A percentile compares a stretch with the other conserved stretches of the same genome.
Evolutionary conservation across 2,888 invertebrate species (phyloP).

Genomic region (Carcina quercana): DNA sequence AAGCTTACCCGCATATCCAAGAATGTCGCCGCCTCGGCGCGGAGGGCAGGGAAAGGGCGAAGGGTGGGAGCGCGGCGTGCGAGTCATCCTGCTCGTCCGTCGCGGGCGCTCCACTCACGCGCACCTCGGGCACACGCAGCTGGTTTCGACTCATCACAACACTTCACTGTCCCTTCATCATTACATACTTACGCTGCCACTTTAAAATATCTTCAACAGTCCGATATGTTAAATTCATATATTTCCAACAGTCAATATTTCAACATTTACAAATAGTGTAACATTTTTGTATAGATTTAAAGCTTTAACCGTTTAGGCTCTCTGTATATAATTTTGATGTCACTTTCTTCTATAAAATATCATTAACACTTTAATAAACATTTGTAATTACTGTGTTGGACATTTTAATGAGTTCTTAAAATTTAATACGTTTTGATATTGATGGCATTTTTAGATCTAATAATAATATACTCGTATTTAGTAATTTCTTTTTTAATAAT

Average conservation of each 20-base stretch:
- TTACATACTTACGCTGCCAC: slow-evolving; percentile 1
- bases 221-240: too few species aligned
- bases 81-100: slow-evolving; percentile 48
- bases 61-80: slow-evolving; percentile 55
- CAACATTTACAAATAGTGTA: neutral
- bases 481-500: too few species aligned
- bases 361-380: neutral
- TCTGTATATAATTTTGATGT: too few species aligned
- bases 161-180: slow-evolving; percentile 9
- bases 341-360: too few species aligned
- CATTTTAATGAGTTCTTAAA: too few species aligned
- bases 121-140: slow-evolving; percentile 80
- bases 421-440: too few species aligned
- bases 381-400: slow-evolving; percentile 1
- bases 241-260: neutral
- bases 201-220: too few species aligned
- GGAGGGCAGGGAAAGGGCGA: slow-evolving; percentile 65
- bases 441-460: too few species aligned
- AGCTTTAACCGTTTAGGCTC: slow-evolving; percentile 18
- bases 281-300: slow-evolving; percentile 8
- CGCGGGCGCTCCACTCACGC: slow-evolving; percentile 74
- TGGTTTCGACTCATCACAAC: slow-evolving; percentile 65
- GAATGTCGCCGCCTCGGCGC: slow-evolving; percentile 81
- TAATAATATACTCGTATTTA: too few species aligned
- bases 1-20: slow-evolving; percentile 84